phyloP scores from a whole-genome alignment of 2,888 invertebrate genomes.

The Acrocera orbiculus region DNA sequence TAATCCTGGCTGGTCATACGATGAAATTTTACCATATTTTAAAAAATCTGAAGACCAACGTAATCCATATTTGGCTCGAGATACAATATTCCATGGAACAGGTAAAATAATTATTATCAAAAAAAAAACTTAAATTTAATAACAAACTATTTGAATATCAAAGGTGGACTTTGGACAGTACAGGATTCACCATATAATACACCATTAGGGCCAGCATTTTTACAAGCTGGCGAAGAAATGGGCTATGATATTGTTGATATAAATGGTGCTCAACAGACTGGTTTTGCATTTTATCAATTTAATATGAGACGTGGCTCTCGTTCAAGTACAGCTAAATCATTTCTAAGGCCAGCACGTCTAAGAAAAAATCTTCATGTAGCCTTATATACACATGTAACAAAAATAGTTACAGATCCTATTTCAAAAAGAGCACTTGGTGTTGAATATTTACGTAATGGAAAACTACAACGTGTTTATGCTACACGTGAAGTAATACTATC shows the following conservation, averaged over 20 bases:
- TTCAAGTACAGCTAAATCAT: constrained; percentile 73
- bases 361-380: constrained; percentile 69
- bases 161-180: constrained; percentile 31
- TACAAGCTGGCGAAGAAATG: constrained; percentile 84
- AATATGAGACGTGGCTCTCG: constrained; percentile 74
- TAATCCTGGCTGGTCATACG: constrained; percentile 75
- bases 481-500: constrained; percentile 27
- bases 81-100: constrained; percentile 49
- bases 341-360: constrained; percentile 57
- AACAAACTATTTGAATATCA: not conserved
- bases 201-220: constrained; percentile 65
- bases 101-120: constrained; percentile 32
- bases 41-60: constrained; percentile 75
- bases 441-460: constrained; percentile 51
- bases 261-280: constrained; percentile 74
- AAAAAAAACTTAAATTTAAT: not conserved
- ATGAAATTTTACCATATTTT: constrained; percentile 66
- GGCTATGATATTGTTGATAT: constrained; percentile 74
- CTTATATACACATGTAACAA: constrained; percentile 62
- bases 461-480: constrained; percentile 30
- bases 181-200: constrained; percentile 36
- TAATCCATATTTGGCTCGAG: constrained; percentile 69
- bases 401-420: constrained; percentile 50
- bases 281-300: constrained; percentile 70
- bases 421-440: constrained; percentile 62